Evolutionary conservation across 2,888 invertebrate species (phyloP), one percentile per base, ranked within the genome.

Genomic region (Hyposoter dolosus): DNA sequence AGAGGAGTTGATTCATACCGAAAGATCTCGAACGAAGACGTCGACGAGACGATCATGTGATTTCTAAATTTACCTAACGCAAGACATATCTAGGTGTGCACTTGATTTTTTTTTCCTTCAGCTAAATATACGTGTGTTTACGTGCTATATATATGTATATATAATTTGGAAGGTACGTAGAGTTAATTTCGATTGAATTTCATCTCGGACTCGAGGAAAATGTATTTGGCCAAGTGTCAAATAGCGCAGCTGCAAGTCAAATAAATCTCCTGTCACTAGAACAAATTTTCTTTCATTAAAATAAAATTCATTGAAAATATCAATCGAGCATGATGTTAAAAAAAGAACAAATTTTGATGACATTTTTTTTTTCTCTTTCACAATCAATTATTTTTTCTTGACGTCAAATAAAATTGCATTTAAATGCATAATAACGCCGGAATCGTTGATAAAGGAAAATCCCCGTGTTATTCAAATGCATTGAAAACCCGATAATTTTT

Each of bases 1-100:
- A 35, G 43, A 28, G 23, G 3, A 23, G 43, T 43, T 60, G 19
- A 43, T 76, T 65, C 65, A 56, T 50, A 47, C 17, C 65, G 76
- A 47, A 76, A 47, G 65, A 47, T 76, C 65, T 76, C 76, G 65
- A 76, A 65, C 35, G 47, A 76, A 35, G 72, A 3, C 53, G 71
- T 40, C 47, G 76, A 35, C 76, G 47, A 76, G 65, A 76, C 76
- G 76, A 76, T 76, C 76, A 45, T 47, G 76, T 76, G 76, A 76
- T 32, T 76, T 76, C 76, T 76, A 76, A 76, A 76, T 76, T 76
- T 76, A 76, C 65, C 47, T 12, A 65, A 50, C 65, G 15, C 32
- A 12, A 47, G 47, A 71, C 75, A 50, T 47, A 65, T 76, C 65
- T 66, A 65, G 28, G 56, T 47, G 76, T 65, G 50, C 50, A 76